Conservation (phyloP, 2,888 invertebrate genomes). For the Agrotis clavis region DNA sequence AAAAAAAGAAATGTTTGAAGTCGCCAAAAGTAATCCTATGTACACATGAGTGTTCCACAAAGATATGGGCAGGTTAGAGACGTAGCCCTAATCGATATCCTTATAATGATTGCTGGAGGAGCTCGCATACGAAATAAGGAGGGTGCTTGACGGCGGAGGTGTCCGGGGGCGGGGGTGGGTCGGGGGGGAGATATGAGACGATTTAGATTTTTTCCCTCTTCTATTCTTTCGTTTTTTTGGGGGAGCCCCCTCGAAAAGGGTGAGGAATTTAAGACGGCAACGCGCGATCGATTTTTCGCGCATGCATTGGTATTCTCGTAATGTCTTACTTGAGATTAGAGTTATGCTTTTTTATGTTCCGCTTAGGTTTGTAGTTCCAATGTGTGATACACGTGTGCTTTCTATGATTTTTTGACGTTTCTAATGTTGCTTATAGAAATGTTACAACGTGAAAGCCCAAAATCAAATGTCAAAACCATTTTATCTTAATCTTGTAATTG, state of each 20-base stretch:
- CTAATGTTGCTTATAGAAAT: background rate
- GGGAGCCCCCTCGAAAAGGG: conserved; percentile 91
- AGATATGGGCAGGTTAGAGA: conserved; percentile 90
- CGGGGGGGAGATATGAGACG: conserved; percentile 90
- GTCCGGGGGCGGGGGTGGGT: conserved; percentile 80
- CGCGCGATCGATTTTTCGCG: conserved; percentile 90
- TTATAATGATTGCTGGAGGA: conserved; percentile 91
- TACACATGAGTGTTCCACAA: conserved; percentile 85
- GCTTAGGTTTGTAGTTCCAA: conserved; percentile 51
- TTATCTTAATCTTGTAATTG: background rate
- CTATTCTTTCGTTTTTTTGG: conserved; percentile 91
- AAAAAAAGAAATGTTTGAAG: conserved; percentile 55
- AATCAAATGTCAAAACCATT: background rate
- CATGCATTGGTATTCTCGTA: conserved; percentile 91
- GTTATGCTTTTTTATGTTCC: conserved; percentile 83
- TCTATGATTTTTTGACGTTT: background rate
- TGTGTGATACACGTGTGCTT: conserved; percentile 9
- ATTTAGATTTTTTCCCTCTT: conserved; percentile 92
- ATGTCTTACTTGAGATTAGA: conserved; percentile 91
- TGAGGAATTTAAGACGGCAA: conserved; percentile 91
- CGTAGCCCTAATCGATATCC: conserved; percentile 91
- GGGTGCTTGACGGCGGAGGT: conserved; percentile 89
- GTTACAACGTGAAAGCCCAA: background rate
- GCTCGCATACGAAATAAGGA: conserved; percentile 92
- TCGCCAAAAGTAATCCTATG: conserved; percentile 79